These are phyloP conservation scores for Pocillopora grandis DNA, from an alignment of 92 coral and sea anemone genomes.

Conservation along the genomic window DNA sequence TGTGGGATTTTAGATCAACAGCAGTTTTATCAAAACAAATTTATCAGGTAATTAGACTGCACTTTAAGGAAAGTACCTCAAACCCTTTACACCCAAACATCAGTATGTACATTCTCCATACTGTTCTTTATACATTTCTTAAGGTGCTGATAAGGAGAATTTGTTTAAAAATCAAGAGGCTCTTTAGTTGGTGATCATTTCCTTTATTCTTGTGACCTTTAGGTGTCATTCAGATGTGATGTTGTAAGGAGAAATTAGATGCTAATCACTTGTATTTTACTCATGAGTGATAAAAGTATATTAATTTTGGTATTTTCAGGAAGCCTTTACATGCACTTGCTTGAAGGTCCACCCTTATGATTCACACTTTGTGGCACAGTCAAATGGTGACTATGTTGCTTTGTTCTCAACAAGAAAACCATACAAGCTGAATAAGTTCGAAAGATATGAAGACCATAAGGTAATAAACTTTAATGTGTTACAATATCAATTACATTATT, in stretches of 20 bases:
- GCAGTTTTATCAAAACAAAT: constrained; percentile 94
- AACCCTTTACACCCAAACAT: too few relatives aligned
- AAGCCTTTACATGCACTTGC: constrained; percentile 93
- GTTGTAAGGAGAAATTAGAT: too few relatives aligned
- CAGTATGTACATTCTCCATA: too few relatives aligned
- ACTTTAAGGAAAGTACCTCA: neutral
- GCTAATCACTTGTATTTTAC: too few relatives aligned
- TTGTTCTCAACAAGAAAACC: constrained; percentile 90
- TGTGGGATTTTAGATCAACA: constrained; percentile 88
- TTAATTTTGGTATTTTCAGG: constrained; percentile 46
- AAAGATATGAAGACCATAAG: constrained; percentile 95
- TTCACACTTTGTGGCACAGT: constrained; percentile 82
- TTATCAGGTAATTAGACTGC: constrained; percentile 72
- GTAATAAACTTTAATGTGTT: constrained; percentile 13
- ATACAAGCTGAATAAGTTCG: constrained; percentile 89
- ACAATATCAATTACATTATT: too few relatives aligned
- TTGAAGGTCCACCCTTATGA: constrained; percentile 84
- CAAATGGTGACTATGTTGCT: constrained; percentile 90
- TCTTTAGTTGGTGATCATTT: too few relatives aligned
- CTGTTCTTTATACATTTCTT: too few relatives aligned
- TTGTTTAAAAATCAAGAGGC: too few relatives aligned
- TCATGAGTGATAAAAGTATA: neutral
- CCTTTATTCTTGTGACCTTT: too few relatives aligned
- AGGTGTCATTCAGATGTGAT: too few relatives aligned
- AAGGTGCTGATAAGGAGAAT: too few relatives aligned